Evolutionary conservation across 2,888 invertebrate genomes (phyloP).

Genomic region (Asteroscopus sphinx): DNA sequence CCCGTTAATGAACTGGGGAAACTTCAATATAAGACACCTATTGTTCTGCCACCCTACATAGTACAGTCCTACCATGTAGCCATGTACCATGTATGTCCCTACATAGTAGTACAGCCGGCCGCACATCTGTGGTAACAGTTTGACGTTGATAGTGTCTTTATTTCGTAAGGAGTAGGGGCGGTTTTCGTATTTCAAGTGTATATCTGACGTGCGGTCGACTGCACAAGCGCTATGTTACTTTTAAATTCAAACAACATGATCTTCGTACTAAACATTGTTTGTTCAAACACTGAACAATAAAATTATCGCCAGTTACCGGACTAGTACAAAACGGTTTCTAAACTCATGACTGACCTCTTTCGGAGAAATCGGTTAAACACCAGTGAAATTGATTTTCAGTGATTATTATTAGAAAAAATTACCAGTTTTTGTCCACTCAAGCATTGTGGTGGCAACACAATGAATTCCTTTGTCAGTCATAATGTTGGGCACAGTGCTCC

Average conservation of each 20-base stretch:
- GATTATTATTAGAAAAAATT: conserved; percentile 10
- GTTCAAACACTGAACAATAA: conserved; percentile 39
- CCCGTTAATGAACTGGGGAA: background rate
- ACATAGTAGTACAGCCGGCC: no score
- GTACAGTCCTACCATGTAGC: no score
- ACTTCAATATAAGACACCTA: background rate
- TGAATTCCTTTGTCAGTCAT: conserved; percentile 24
- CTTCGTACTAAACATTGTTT: conserved; percentile 23
- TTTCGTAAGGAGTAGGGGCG: no score
- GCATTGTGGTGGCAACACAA: conserved; percentile 28
- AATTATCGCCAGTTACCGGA: conserved; percentile 54
- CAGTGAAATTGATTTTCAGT: conserved; percentile 43
- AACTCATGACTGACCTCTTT: conserved; percentile 55
- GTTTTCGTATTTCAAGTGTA: no score
- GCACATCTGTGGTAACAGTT: no score
- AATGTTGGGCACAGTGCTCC: conserved; percentile 24
- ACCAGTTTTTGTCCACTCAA: conserved; percentile 22
- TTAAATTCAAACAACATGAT: conserved; percentile 15
- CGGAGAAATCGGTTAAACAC: conserved; percentile 23
- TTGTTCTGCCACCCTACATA: background rate
- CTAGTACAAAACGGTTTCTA: conserved; percentile 38
- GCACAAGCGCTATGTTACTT: conserved; percentile 2
- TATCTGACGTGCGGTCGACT: no score
- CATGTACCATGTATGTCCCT: no score
- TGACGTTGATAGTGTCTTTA: no score